Conservation (phyloP, 2,113 vertebrate genomes). For the Cynopterus brachyotis region DNA sequence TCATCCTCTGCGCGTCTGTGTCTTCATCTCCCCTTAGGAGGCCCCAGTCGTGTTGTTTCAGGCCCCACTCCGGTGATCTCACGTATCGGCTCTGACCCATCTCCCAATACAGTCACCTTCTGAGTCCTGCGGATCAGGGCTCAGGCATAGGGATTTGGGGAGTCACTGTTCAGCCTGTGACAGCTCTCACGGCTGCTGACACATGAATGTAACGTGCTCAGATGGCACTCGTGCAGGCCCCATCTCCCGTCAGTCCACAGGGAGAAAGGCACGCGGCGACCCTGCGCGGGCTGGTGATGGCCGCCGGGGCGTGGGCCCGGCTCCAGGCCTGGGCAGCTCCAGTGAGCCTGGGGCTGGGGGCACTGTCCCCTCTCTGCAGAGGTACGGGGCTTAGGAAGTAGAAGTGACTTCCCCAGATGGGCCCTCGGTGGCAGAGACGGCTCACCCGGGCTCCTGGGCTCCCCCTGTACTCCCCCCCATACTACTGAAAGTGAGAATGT, state of each 20-base stretch:
- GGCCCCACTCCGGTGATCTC: background rate
- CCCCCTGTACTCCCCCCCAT: accelerated
- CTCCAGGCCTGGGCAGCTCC: too few relatives aligned
- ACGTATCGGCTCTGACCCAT: background rate
- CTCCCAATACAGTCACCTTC: background rate
- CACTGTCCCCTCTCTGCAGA: too few relatives aligned
- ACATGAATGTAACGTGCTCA: accelerated
- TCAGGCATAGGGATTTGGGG: background rate
- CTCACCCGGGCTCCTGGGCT: background rate
- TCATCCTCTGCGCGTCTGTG: background rate
- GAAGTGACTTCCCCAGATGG: background rate
- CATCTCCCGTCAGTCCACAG: too few relatives aligned
- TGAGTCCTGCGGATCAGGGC: background rate
- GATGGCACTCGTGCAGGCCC: background rate
- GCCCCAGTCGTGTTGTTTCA: too few relatives aligned
- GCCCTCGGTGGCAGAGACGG: background rate
- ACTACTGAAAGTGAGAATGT: background rate
- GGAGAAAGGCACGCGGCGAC: accelerated
- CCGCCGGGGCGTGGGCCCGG: background rate
- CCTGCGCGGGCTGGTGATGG: accelerated
- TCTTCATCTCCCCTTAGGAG: background rate
- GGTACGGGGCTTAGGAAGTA: background rate
- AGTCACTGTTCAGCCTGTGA: background rate
- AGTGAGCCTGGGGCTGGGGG: too few relatives aligned
- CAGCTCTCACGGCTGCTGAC: background rate